Base-by-base conservation (phyloP, 1,140 invertebrate species). In the Calliopsis andreniformis region DNA sequence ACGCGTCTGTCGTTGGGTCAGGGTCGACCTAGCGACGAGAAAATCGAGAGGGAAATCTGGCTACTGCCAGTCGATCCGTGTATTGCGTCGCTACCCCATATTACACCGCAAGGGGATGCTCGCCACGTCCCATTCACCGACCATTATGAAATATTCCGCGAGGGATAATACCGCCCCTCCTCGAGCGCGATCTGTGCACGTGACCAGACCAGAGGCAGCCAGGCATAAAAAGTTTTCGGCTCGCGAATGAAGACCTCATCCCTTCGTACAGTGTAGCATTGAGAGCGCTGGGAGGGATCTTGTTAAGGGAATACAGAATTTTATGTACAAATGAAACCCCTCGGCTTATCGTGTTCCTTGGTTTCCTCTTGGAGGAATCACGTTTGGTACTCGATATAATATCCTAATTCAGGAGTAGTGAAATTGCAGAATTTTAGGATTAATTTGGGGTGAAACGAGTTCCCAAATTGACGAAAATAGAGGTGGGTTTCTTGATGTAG, bases 41-140 rank as follows among this genome's bases (percentile, higher is more conserved):
- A 82, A 85, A 78, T 80, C 82, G 78, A 80, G 68, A 85, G 83
- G 78, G 78, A 84, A 85, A 84, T 83, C 78, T 59, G 81, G 82
- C 77, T 62, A 56, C 61, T 35, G 71, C 28, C 59, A 81, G 83
- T 81, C 82, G 82, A 85, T 84, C 35, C 10, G 81, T 78, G 76
- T 82, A 59, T 59, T 62, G 72, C 53, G 55, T 63, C 55, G n/a
- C 64, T 64, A 75, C 56, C 62, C 66, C 58, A 47, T 58, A 64
- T 68, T 35, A 47, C 61, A 49, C 56, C 45, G 30, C 42, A 23
- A 28, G 35, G 64, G 61, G 81, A 78, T 78, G 66, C 68, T 67
- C 32, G 45, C 7, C 25, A 53, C 45, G 55, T 59, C 53, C 72
- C 53, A 53, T 71, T 77, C 58, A 55, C 75, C 5, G 63, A 35